Percentiles rank a stretch among this genome's conserved stretches.
Evolutionary conservation across 1,140 invertebrate genomes (phyloP).

Genomic region (Papilio polytes): DNA sequence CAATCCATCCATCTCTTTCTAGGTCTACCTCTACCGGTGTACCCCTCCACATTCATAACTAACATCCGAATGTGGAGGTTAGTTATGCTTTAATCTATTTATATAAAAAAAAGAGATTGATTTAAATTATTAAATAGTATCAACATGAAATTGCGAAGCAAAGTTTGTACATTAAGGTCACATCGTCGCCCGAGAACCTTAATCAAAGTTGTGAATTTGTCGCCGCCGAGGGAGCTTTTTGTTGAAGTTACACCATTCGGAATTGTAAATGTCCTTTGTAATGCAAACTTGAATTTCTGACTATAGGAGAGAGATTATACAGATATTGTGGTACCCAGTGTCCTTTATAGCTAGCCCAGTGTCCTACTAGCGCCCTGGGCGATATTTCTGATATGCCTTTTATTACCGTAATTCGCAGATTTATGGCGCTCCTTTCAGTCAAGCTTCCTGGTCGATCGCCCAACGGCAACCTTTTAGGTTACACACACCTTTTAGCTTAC

Average conservation of each 20-base stretch:
- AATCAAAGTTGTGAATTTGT: constrained; percentile 31
- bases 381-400: too few relatives aligned
- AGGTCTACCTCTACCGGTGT: too few relatives aligned
- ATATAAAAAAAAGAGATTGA: not conserved
- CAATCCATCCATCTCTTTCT: too few relatives aligned
- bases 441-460: too few relatives aligned
- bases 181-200: constrained; percentile 7
- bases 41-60: too few relatives aligned
- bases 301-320: not conserved
- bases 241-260: constrained; percentile 23
- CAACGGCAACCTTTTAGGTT: too few relatives aligned
- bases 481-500: too few relatives aligned
- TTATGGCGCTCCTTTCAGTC: too few relatives aligned
- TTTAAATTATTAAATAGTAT: not conserved
- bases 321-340: not conserved
- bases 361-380: too few relatives aligned
- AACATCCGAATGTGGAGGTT: too few relatives aligned
- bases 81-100: too few relatives aligned
- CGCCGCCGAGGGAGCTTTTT: constrained; percentile 25
- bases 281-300: constrained; percentile 5
- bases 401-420: too few relatives aligned
- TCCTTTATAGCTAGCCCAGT: not conserved
- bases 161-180: constrained; percentile 4
- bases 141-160: not conserved
- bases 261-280: constrained; percentile 12